Percentiles rank a stretch among this genome's conserved stretches.
Conservation (phyloP, 1,140 invertebrate genomes). For the Neodiprion lecontei region DNA sequence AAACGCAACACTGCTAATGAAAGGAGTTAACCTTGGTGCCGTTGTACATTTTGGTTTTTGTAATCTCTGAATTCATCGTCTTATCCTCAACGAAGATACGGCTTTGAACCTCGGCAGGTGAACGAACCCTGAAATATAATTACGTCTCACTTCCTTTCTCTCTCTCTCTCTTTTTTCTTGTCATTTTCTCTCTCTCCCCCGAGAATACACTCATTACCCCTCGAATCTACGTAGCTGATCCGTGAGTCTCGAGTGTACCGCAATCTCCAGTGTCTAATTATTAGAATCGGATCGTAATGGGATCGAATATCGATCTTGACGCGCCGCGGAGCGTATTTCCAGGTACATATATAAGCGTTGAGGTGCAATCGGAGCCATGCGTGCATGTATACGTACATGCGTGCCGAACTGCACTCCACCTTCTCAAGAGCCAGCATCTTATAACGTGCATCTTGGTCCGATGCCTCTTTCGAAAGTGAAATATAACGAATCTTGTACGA, state of each 20-base stretch:
- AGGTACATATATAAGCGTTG: not conserved
- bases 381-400: not conserved
- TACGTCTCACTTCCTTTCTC: not conserved
- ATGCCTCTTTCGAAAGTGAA: not conserved
- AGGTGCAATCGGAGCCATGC: not conserved
- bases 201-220: too few species aligned
- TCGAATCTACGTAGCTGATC: too few species aligned
- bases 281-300: constrained; percentile 3
- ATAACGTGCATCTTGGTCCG: not conserved
- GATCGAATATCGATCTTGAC: not conserved
- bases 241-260: too few species aligned
- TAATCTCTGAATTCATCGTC: too few species aligned
- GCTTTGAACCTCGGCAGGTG: not conserved
- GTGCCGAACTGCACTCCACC: not conserved
- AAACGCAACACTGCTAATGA: too few species aligned
- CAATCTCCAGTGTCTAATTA: not conserved
- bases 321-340: not conserved
- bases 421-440: not conserved
- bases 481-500: not conserved
- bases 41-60: too few species aligned
- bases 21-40: too few species aligned
- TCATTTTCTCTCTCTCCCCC: not conserved
- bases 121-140: constrained; percentile 7
- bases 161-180: not conserved
- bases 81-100: too few species aligned